Base-by-base conservation (phyloP, 2,113 vertebrate genomes). In the Tetrao urogallus region DNA sequence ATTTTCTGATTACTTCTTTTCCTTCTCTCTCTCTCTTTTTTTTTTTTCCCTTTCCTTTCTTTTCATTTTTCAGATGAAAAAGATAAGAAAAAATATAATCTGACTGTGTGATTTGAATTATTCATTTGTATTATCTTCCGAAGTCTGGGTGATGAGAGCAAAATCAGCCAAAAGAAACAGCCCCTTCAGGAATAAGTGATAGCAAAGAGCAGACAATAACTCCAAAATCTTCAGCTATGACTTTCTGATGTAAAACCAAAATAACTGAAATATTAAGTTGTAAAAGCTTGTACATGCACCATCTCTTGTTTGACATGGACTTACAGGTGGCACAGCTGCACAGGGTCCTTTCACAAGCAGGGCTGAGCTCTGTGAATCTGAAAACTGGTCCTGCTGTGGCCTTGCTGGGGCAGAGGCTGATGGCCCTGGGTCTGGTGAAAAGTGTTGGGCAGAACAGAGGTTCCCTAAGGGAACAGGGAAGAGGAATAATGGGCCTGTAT, bases 261-360 rank as follows among this genome's bases (percentile, higher is more conserved):
- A 32, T 42, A 70, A 64, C 30, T 14, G 12, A 20, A 21, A 21
- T 43, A 32, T 22, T 45, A 19, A 32, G 30, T 9, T 66, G 13
- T 48, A 42, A 64, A 11, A 52, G 12, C 14, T 73, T 79, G 38
- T 17, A 47, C n/a, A 9, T 52, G 22, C 17, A 47, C 19, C 30
- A 42, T 25, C 11, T 43, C 14, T 36, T 40, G 19, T 20, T 70
- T 30, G 47, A 16, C 2, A 0, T n/a, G 5, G 15, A 10, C 3
- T 15, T 19, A 7, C 28, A 12, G 28, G 11, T 61, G 64, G 47
- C 47, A 16, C 71, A 27, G 20, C 17, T 78, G 7, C 6, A 11
- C 21, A 48, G 21, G 4, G 6, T 1, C 20, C 4, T 11, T 18
- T 21, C 7, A 16, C 3, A 3, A 11, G 21, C 28, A 56, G 40